These are phyloP conservation scores for Penaeus monodon DNA, from an alignment of 2,888 invertebrate genomes.

Conservation along the genomic window DNA sequence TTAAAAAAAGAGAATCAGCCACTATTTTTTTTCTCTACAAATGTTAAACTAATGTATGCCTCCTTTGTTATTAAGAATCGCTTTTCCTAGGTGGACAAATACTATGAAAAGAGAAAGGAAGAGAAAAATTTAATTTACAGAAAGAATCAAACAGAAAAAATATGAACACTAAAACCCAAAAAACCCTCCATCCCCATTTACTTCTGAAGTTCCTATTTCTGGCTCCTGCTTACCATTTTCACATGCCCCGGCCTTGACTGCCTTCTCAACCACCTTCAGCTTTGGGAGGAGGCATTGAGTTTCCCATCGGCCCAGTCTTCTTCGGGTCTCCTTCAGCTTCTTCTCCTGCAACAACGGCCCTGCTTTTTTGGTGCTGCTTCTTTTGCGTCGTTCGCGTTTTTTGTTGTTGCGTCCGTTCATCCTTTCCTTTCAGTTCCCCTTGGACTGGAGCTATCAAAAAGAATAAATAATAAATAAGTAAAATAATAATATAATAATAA, in stretches of 20 bases:
- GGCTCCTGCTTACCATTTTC: conserved; percentile 54
- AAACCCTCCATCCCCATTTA: too few species aligned
- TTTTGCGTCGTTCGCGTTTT: conserved; percentile 89
- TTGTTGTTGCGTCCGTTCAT: conserved; percentile 88
- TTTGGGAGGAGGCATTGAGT: conserved; percentile 33
- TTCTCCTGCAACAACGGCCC: conserved; percentile 70
- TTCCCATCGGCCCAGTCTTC: conserved; percentile 68
- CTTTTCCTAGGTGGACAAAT: not conserved
- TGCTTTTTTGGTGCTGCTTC: conserved; percentile 81
- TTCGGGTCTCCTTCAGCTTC: conserved; percentile 68
- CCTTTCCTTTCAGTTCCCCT: conserved; percentile 77
- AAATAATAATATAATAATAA: not conserved
- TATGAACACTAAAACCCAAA: too few species aligned
- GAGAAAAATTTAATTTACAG: too few species aligned
- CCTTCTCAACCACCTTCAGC: conserved; percentile 58
- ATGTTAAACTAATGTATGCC: too few species aligned
- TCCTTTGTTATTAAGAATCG: too few species aligned
- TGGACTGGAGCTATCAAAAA: conserved; percentile 66
- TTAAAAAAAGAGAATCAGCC: not conserved
- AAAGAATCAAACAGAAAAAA: too few species aligned
- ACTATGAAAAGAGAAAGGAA: not conserved
- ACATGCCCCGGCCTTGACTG: conserved; percentile 62
- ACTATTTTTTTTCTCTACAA: not conserved
- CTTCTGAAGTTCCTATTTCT: not conserved
- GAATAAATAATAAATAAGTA: not conserved